Evolutionary conservation across 2,113 vertebrate species (phyloP), one percentile per base, ranked within the genome.

Genomic region (Platichthys stellatus): DNA sequence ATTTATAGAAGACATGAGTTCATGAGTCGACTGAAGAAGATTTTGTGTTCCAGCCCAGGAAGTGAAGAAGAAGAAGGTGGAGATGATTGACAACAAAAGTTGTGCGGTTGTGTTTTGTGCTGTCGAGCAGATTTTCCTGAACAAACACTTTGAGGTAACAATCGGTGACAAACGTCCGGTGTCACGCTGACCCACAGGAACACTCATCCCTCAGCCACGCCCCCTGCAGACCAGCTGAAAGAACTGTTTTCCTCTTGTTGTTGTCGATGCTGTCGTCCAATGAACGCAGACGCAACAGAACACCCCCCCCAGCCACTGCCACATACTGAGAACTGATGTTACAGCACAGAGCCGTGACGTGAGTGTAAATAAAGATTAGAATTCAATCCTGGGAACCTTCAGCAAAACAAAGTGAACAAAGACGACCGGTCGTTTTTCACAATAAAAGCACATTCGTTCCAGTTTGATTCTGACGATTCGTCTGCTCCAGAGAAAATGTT

Each of bases 191-290:
- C 31, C 31, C 8, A 10, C 9, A 38, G 35, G 10, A 38, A 38
- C 35, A 38, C 35, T 10, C 35, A 10, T 31, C 28, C 5, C 31
- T 31, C 31, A 31, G 31, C 31, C 45, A 47, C 45, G 45, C 45
- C 45, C 45, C 45, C 45, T 14, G 12, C 45, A 31, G 15, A 28
- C 15, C 31, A 7, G 31, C 31, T 5, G 59, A 56, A 45, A 70
- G 69, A 63, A 65, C 66, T 80, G 61, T 43, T 60, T 56, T 11
- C 18, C 7, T 3, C 10, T 11, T 67, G 62, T 54, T 65, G 17
- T 17, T 74, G 59, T 60, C 56, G 49, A 18, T 4, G 23, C 15
- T 60, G n/a, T 24, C 5, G 14, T 13, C 73, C 80, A 76, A 63
- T 82, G 8, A 68, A 6, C 3, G 23, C 13, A 71, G 18, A 69